A percentile compares a stretch with the other conserved stretches of the same genome.
Evolutionary conservation across 2,888 invertebrate species (phyloP).

Genomic region (Blastobasis lacticolella): DNA sequence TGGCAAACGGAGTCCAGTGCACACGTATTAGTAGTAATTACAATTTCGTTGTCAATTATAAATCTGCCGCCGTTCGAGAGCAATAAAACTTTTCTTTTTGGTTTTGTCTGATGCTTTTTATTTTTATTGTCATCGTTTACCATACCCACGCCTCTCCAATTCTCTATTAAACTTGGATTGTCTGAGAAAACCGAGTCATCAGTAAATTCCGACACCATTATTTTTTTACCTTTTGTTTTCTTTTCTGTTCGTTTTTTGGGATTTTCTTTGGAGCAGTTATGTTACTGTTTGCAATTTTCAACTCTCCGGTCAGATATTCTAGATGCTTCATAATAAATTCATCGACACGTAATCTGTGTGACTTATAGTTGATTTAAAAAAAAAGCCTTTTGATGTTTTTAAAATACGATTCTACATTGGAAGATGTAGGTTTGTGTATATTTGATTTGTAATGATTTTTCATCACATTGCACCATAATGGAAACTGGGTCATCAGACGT

Average conservation of each 20-base stretch:
- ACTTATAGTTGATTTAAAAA: slow-evolving; percentile 7
- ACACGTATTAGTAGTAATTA: slow-evolving; percentile 9
- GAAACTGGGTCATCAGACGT: slow-evolving; percentile 8
- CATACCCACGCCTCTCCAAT: neutral
- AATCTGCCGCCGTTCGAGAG: slow-evolving; percentile 8
- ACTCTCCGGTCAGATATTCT: slow-evolving; percentile 5
- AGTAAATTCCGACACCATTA: neutral
- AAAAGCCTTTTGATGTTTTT: slow-evolving; percentile 9
- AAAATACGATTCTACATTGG: slow-evolving; percentile 9
- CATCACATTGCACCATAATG: slow-evolving; percentile 9
- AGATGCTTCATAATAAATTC: slow-evolving; percentile 4
- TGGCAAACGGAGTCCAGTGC: slow-evolving; percentile 5
- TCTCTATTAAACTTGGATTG: neutral
- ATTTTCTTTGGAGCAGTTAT: neutral
- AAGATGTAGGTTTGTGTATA: slow-evolving; percentile 5
- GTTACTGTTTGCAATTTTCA: slow-evolving; percentile 5
- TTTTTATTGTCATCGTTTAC: neutral
- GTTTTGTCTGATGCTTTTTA: neutral
- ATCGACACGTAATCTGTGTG: slow-evolving; percentile 6
- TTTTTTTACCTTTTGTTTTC: neutral
- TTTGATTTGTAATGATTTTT: slow-evolving; percentile 6
- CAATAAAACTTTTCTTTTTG: neutral
- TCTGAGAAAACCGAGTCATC: neutral
- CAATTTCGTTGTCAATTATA: slow-evolving; percentile 2
- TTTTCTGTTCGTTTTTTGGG: neutral